A percentile compares a stretch with the other conserved stretches of the same genome.
phyloP scores from a whole-genome alignment of 2,113 vertebrate species.

The Notothenia coriiceps region DNA sequence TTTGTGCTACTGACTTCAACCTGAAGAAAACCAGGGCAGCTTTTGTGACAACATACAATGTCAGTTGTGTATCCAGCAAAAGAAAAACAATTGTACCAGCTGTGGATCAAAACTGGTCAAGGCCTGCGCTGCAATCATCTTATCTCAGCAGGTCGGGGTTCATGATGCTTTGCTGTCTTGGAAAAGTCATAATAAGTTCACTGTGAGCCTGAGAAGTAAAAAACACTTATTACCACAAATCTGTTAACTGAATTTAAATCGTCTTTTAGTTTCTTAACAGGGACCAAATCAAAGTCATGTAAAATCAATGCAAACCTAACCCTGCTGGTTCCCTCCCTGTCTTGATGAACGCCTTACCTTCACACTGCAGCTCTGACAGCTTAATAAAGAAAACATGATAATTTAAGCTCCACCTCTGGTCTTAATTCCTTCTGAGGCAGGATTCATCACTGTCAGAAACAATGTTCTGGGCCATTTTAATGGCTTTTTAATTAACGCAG shows the following conservation, averaged over 20 bases:
- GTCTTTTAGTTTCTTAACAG: neutral
- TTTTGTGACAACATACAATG: neutral
- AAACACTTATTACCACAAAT: neutral
- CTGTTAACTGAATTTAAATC: neutral
- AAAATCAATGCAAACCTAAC: conserved; percentile 6
- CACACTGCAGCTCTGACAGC: neutral
- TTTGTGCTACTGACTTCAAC: neutral
- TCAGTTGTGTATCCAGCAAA: neutral
- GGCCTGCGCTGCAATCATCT: neutral
- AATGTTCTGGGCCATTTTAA: neutral
- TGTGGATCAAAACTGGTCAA: conserved; percentile 10
- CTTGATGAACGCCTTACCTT: neutral
- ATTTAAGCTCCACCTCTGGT: neutral
- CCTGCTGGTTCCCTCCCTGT: neutral
- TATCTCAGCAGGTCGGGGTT: conserved; percentile 47
- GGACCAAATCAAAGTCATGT: neutral
- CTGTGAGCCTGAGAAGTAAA: neutral
- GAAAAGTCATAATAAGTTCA: neutral
- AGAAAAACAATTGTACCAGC: neutral
- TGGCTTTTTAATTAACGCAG: neutral
- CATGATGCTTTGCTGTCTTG: conserved; percentile 22
- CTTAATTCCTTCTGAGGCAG: neutral
- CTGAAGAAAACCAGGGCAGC: too few relatives aligned
- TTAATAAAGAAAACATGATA: neutral
- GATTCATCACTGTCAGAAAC: neutral